These are phyloP conservation scores for Agrilus cyanescens DNA, from an alignment of 2,888 invertebrate species.

Conservation along the genomic window DNA sequence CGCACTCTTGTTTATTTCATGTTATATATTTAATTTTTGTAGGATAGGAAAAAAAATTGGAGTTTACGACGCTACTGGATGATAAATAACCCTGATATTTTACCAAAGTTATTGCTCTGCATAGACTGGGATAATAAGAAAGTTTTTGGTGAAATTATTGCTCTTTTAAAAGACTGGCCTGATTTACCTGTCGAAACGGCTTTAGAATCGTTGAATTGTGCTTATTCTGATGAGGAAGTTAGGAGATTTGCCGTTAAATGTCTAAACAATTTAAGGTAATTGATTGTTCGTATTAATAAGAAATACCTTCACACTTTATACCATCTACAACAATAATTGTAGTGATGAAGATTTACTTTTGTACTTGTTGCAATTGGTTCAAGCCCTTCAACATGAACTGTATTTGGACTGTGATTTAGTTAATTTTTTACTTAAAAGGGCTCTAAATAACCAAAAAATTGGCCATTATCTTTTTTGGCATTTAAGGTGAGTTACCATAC, in stretches of 20 bases:
- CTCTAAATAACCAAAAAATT: constrained; percentile 79
- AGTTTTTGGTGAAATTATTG: constrained; percentile 69
- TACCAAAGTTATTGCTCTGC: constrained; percentile 73
- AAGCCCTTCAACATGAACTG: constrained; percentile 86
- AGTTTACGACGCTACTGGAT: constrained; percentile 60
- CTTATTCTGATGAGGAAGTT: constrained; percentile 82
- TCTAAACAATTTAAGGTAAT: constrained; percentile 27
- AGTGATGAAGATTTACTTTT: constrained; percentile 83
- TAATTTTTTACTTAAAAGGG: constrained; percentile 72
- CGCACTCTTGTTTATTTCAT: no score
- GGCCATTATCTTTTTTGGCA: constrained; percentile 95
- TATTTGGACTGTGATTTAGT: constrained; percentile 84
- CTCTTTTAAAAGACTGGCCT: constrained; percentile 71
- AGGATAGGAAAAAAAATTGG: constrained; percentile 58
- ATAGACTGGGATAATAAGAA: constrained; percentile 86
- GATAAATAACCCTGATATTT: constrained; percentile 57
- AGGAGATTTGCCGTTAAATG: constrained; percentile 70
- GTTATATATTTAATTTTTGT: constrained; percentile 8
- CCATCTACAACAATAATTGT: constrained; percentile 15
- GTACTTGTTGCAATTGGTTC: constrained; percentile 87
- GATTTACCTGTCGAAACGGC: constrained; percentile 68
- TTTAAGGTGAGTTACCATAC: constrained; percentile 48
- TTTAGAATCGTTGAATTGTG: constrained; percentile 82
- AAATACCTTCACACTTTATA: no score
- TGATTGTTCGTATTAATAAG: neutral